Evolutionary conservation across 2,113 vertebrate genomes (phyloP), one percentile per base, ranked within the genome.

Genomic region (Gnathonemus longibarbis): DNA sequence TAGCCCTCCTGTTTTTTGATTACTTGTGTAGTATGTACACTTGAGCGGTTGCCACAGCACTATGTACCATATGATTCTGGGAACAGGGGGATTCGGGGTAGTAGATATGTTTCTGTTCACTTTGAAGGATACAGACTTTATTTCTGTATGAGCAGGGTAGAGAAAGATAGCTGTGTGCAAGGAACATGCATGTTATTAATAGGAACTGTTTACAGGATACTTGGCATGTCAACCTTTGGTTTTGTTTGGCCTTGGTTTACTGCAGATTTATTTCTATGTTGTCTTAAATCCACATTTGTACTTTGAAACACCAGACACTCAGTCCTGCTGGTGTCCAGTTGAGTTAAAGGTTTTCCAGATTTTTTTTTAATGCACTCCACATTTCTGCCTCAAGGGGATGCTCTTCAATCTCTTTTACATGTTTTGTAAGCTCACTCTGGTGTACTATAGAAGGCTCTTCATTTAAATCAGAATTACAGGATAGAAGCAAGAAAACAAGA

Each of bases 11-110:
- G 92, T 85, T n/a, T 91, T 97, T 97, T 97, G 97, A 98, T 97
- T 96, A 94, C 94, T 96, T 96, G 93, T 95, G 92, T 95, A 93
- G 95, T 95, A 95, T 96, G 96, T 95, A 97, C 94, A 95, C 95
- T 92, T 85, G 94, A 93, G 92, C 93, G 77, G 97, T 98, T 96
- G 93, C 96, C 96, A 97, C 97, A 96, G 97, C 92, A 96, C 98
- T 96, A 56, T 95, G 93, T 94, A 91, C 93, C 93, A 91, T 95
- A 94, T 91, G 80, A 94, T 95, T 94, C 92, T 96, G 95, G 95
- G 94, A 95, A 94, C 90, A 92, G 91, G 93, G 90, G 91, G 92
- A 94, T 90, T 90, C 93, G 92, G 93, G 95, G 97, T 96, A 97
- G 97, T 96, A 95, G 95, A 89, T 91, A 95, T 39, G 95, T 95